A percentile compares a stretch with the other conserved stretches of the same genome.
Conservation (phyloP, 2,113 vertebrate species). For the Microtus ochrogaster region DNA sequence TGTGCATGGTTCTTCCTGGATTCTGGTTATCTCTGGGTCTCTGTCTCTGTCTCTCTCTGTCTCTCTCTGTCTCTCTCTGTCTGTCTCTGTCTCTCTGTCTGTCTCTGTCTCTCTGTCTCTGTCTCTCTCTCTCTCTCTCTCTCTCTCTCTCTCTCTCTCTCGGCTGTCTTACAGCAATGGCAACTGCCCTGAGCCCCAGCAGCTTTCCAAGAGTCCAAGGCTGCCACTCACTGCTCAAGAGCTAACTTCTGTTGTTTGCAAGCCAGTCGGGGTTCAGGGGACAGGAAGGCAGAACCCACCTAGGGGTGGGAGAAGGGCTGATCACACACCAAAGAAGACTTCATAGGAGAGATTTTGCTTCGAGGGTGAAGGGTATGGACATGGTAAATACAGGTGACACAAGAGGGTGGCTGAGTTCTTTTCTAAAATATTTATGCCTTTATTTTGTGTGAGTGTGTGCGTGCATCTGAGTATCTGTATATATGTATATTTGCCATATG, state of each 20-base stretch:
- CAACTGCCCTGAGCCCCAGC: background rate
- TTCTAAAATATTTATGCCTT: background rate
- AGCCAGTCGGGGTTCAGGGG: background rate
- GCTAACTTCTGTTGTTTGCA: background rate
- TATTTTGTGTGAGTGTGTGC: background rate
- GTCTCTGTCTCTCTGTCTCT: background rate
- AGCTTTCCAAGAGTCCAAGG: background rate
- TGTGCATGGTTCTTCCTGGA: background rate
- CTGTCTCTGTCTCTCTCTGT: background rate
- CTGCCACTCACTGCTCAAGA: background rate
- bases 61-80: background rate
- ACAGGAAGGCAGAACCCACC: background rate
- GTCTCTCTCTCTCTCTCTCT: background rate
- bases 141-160: background rate
- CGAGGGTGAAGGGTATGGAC: rapidly evolving
- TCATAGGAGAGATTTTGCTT: background rate
- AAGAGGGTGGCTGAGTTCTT: background rate
- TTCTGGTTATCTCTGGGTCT: background rate
- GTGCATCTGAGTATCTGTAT: background rate
- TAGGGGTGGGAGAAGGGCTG: background rate
- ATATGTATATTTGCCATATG: background rate
- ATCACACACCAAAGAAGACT: background rate
- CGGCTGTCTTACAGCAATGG: background rate
- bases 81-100: background rate
- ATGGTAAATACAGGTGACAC: background rate